Conservation (phyloP, 2,888 invertebrate genomes). For the Drosophila mayaguana region DNA sequence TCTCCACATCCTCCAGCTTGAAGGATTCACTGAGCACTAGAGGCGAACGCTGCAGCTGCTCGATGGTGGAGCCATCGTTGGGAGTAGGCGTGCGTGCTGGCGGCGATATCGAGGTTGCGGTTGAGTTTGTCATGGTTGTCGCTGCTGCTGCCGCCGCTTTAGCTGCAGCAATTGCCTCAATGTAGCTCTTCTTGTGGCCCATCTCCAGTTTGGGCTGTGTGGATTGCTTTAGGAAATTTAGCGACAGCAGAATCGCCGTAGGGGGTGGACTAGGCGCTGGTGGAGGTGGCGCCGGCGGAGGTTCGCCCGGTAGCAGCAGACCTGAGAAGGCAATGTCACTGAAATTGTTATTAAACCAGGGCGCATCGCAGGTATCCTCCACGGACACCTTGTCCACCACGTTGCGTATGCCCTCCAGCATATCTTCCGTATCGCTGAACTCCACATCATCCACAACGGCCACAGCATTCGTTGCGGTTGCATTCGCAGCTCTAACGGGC, state of each 20-base stretch:
- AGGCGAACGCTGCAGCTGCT: constrained; percentile 62
- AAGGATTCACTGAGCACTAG: constrained; percentile 51
- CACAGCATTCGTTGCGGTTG: constrained; percentile 31
- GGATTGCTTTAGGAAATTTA: constrained; percentile 50
- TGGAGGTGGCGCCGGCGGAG: constrained; percentile 39
- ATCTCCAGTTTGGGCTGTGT: constrained; percentile 20
- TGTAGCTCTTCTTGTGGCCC: constrained; percentile 44
- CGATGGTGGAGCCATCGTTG: constrained; percentile 44
- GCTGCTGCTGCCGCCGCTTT: constrained; percentile 14
- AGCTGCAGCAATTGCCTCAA: constrained; percentile 18
- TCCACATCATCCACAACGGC: constrained; percentile 86
- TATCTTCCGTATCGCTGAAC: constrained; percentile 94
- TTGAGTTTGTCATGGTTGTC: constrained; percentile 14
- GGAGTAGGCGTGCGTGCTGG: constrained; percentile 39
- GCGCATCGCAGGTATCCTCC: constrained; percentile 84
- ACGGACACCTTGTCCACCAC: constrained; percentile 88
- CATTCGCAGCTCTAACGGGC: constrained; percentile 40
- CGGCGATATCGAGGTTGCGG: constrained; percentile 4
- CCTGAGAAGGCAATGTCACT: constrained; percentile 74
- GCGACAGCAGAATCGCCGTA: constrained; percentile 25
- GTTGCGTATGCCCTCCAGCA: constrained; percentile 93
- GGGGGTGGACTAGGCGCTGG: background rate
- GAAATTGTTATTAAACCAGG: constrained; percentile 81
- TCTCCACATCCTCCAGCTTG: constrained; percentile 58
- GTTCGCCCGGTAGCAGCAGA: constrained; percentile 66